A percentile compares a stretch with the other conserved stretches of the same genome.
These are phyloP conservation scores for Caenorhabditis sp. DNA, from an alignment of 2,888 invertebrate genomes.

Conservation along the genomic window DNA sequence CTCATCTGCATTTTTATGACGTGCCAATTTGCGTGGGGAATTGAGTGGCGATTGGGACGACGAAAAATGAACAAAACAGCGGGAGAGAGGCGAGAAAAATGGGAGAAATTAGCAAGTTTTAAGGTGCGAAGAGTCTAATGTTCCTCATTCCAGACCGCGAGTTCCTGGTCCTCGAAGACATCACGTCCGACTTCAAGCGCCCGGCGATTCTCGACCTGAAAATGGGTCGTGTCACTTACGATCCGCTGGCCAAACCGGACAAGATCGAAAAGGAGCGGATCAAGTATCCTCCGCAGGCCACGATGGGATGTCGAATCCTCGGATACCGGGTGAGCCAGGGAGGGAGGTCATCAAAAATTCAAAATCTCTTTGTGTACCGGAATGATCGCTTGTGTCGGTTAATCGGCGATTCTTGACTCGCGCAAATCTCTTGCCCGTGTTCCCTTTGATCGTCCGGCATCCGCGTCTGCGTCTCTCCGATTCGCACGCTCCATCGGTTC, in stretches of 20 bases:
- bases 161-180: slow-evolving; percentile 73
- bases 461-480: slow-evolving; percentile 8
- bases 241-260: slow-evolving; percentile 71
- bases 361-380: slow-evolving; percentile 46
- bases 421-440: slow-evolving; percentile 13
- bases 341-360: slow-evolving; percentile 34
- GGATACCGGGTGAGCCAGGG: slow-evolving; percentile 74
- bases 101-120: not conserved
- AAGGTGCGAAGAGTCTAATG: not conserved
- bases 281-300: slow-evolving; percentile 73
- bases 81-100: not conserved
- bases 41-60: slow-evolving; percentile 14
- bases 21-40: slow-evolving; percentile 54
- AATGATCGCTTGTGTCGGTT: slow-evolving; percentile 16
- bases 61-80: not conserved
- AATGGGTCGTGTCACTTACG: slow-evolving; percentile 75
- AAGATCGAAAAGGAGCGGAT: slow-evolving; percentile 68
- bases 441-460: slow-evolving; percentile 6
- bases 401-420: slow-evolving; percentile 51
- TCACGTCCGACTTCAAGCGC: slow-evolving; percentile 60
- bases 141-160: slow-evolving; percentile 61
- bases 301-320: slow-evolving; percentile 74
- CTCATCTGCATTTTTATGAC: slow-evolving; percentile 51
- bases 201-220: slow-evolving; percentile 70
- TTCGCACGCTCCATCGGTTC: not conserved